These are phyloP conservation scores for Liopterus haemorrhoidalis DNA, from an alignment of 2,888 invertebrate genomes.

Conservation along the genomic window DNA sequence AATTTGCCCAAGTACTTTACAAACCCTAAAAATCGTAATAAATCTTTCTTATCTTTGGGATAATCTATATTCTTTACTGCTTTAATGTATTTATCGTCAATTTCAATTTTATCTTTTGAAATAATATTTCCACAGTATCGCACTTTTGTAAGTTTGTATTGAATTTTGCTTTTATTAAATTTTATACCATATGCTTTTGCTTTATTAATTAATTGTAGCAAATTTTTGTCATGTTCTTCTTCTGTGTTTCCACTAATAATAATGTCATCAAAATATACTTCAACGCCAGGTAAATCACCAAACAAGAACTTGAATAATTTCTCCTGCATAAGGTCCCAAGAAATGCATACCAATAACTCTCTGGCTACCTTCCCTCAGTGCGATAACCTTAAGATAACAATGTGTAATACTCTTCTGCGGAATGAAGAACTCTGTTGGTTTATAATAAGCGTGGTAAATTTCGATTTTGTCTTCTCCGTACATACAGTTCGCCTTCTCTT, in stretches of 20 bases:
- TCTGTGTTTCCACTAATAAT: not conserved
- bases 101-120: not conserved
- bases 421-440: slow-evolving; percentile 92
- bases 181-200: not conserved
- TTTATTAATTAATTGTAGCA: not conserved
- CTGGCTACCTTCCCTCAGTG: slow-evolving; percentile 60
- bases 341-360: slow-evolving; percentile 84
- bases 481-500: slow-evolving; percentile 67
- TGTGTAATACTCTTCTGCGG: slow-evolving; percentile 79
- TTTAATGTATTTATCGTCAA: not conserved
- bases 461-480: slow-evolving; percentile 77
- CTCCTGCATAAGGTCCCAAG: slow-evolving; percentile 85
- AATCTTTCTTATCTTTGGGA: slow-evolving; percentile 1
- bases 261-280: slow-evolving; percentile 5
- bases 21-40: slow-evolving; percentile 7
- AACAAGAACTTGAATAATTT: slow-evolving; percentile 93
- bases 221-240: slow-evolving; percentile 3
- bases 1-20: slow-evolving; percentile 1
- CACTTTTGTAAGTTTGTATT: slow-evolving; percentile 2
- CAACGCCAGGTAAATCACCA: slow-evolving; percentile 1
- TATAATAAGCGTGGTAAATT: slow-evolving; percentile 89
- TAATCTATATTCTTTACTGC: not conserved
- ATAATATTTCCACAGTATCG: not conserved
- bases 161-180: not conserved
- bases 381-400: slow-evolving; percentile 87